Evolutionary conservation across 2,113 vertebrate species (phyloP).

Genomic region (Formicarius rufipectus): DNA sequence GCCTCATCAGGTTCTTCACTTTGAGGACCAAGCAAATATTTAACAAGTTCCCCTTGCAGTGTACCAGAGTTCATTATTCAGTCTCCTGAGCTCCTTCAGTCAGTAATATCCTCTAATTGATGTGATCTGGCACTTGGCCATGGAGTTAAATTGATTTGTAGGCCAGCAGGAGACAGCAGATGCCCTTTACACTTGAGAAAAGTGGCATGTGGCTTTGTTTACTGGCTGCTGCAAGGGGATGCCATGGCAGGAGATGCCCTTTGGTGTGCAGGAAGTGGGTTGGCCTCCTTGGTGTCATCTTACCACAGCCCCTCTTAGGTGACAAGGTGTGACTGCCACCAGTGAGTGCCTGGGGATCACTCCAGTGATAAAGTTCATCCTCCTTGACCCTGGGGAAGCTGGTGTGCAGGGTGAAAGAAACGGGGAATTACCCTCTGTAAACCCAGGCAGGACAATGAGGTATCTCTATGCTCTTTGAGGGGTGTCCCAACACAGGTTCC

Average conservation of each 20-base stretch:
- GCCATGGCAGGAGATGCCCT: neutral
- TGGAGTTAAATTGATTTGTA: constrained; percentile 47
- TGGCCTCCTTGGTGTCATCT: neutral
- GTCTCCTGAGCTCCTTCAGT: constrained; percentile 44
- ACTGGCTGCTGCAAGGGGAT: neutral
- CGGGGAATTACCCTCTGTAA: neutral
- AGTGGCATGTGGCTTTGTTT: constrained; percentile 4
- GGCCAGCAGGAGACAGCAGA: constrained; percentile 25
- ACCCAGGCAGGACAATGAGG: neutral
- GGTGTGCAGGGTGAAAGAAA: neutral
- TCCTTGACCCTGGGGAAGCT: neutral
- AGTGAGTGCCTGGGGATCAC: neutral
- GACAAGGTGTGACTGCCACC: neutral
- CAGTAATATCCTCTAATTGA: constrained; percentile 53
- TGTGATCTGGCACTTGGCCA: constrained; percentile 50
- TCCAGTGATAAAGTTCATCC: neutral
- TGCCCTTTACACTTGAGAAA: constrained; percentile 47
- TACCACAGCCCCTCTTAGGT: neutral
- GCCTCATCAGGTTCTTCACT: neutral
- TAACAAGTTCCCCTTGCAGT: constrained; percentile 34
- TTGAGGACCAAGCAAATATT: constrained; percentile 50
- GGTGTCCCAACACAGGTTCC: neutral
- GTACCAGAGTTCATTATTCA: constrained; percentile 42
- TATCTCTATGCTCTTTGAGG: neutral
- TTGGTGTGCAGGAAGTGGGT: neutral